These are phyloP conservation scores for Oikopleura vanhoeffeni DNA, from an alignment of 23 tunicate species.

Conservation along the genomic window DNA sequence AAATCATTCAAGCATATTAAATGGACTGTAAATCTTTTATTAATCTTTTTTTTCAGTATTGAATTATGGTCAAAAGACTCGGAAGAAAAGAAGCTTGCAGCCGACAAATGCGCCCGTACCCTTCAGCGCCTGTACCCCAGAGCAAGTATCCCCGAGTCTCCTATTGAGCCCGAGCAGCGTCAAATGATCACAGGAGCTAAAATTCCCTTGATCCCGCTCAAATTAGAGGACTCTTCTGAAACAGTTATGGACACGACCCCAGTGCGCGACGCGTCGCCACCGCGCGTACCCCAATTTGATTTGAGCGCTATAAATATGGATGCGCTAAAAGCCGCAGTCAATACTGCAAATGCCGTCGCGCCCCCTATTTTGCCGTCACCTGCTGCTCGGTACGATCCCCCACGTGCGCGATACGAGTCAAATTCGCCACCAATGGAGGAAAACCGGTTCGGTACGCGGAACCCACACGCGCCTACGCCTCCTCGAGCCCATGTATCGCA, in stretches of 20 bases:
- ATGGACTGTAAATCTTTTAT: no score
- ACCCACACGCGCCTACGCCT: conserved; percentile 7
- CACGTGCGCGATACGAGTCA: not conserved
- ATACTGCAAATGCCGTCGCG: not conserved
- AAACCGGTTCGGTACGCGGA: not conserved
- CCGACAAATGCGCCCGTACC: not conserved
- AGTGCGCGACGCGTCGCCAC: not conserved
- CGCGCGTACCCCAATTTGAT: not conserved
- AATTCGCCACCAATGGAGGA: not conserved
- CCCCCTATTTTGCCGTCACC: not conserved
- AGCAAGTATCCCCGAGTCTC: not conserved
- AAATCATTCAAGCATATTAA: no score
- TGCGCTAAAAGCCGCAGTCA: not conserved
- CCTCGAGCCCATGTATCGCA: not conserved
- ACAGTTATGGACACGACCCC: not conserved
- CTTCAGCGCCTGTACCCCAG: not conserved
- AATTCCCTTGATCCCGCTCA: not conserved
- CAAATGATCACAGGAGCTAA: not conserved
- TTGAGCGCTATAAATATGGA: not conserved
- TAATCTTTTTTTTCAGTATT: no score
- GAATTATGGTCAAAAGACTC: not conserved
- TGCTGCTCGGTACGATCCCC: no score
- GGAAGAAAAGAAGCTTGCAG: not conserved
- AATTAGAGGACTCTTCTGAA: not conserved
- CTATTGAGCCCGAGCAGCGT: not conserved